Evolutionary conservation across 2,113 vertebrate species (phyloP), one percentile per base, ranked within the genome.

Genomic region (Loxodonta africana): DNA sequence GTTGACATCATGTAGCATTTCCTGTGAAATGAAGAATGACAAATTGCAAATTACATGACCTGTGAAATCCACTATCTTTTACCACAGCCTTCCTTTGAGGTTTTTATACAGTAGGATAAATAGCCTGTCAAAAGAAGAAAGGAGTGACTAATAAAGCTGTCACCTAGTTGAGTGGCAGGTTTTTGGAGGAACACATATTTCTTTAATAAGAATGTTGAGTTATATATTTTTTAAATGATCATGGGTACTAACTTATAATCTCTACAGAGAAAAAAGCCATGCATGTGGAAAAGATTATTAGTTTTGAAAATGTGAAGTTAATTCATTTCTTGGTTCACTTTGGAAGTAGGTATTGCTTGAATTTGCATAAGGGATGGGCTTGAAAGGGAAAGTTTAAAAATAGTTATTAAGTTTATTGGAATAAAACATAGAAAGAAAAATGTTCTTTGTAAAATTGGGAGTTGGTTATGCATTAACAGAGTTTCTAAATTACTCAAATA

Each of bases 221-320:
- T 76, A 84, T 62, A 11, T 60, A 20, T n/a, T n/a, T 30, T 46
- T 53, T 57, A 91, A 77, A 83, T 41, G 25, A 48, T 95, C 21
- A 37, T 30, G 44, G 0, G 5, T 82, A 41, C 33, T 90, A 93
- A 83, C 83, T 78, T 1, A 57, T 83, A 97, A 95, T 80, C 69
- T 26, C 26, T 82, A 28, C 30, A 89, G 46, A 83, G 83, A 96
- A 97, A 97, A 73, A 86, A 90, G 20, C 5, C 53, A 97, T 87
- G 65, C 63, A 95, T 37, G 37, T 37, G 37, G 63, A 92, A 96
- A 96, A 97, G 57, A 95, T 85, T 46, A 73, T 93, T 23, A 87
- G 20, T 89, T 96, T 91, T 93, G 95, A 23, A 98, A 90, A 97
- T 94, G 81, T 97, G 90, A 83, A 18, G 96, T 98, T 96, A 48